Evolutionary conservation across 2,888 invertebrate genomes (phyloP).

Genomic region (Idaea straminata): DNA sequence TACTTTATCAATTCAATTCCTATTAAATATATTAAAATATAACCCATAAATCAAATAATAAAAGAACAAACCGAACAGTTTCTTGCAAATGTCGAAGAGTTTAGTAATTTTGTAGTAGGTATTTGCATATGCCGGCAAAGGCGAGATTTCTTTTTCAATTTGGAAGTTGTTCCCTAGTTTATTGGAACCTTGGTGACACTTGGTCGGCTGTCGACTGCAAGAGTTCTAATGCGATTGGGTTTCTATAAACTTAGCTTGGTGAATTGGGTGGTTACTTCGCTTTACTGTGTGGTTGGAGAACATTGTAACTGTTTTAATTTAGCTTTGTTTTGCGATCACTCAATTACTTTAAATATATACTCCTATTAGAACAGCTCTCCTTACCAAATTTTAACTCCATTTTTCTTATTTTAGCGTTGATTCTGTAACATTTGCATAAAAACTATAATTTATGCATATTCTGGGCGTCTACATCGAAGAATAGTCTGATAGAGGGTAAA

Average conservation of each 20-base stretch:
- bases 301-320: neutral
- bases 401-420: too few species aligned
- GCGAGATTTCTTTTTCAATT: conserved; percentile 73
- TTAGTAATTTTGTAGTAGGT: conserved; percentile 59
- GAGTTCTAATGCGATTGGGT: conserved; percentile 26
- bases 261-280: neutral
- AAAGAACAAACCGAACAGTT: conserved; percentile 23
- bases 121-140: conserved; percentile 55
- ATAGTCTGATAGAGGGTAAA: too few species aligned
- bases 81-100: conserved; percentile 29
- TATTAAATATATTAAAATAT: conserved; percentile 12
- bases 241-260: neutral
- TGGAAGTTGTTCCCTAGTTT: conserved; percentile 66
- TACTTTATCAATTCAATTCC: neutral
- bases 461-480: too few species aligned
- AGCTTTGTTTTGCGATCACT: neutral
- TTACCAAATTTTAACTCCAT: too few species aligned
- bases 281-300: neutral
- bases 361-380: too few species aligned
- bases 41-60: conserved; percentile 20
- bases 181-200: conserved; percentile 59
- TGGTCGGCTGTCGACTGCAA: conserved; percentile 45
- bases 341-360: too few species aligned
- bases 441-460: too few species aligned
- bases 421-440: too few species aligned